Base-by-base conservation (phyloP, 2,797 vertebrate species). In the Mormyrus hasselquistii region DNA sequence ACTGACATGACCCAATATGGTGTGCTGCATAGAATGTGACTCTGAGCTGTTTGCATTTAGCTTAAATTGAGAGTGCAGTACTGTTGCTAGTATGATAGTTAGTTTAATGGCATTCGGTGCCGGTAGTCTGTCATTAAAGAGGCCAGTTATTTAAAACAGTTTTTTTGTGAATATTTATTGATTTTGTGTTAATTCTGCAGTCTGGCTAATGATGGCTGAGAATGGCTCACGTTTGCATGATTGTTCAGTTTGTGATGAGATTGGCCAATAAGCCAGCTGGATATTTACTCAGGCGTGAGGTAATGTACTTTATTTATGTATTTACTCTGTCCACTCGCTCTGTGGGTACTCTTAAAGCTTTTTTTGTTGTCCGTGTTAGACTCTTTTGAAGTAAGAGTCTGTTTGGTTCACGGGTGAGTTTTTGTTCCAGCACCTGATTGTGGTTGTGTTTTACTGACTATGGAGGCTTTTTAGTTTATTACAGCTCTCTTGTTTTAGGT, bases 401-500 rank as follows among this genome's bases (percentile, higher is more conserved):
- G 34, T 76, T 76, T 38, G 38, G 6, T 76, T 38, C 38, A 41
- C 12, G 5, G 69, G 38, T 7, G 29, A 76, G 14, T 76, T 76
- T 76, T 76, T 19, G 93, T 94, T 93, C 90, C 90, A 38, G 93
- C 93, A 14, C 92, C 90, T 91, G 90, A 94, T 93, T 93, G 94
- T 88, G 90, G 90, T 91, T 90, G 88, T 89, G 91, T 76, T 76
- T 92, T 88, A 93, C 91, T 86, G 52, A 91, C 94, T 76, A 3
- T 41, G 69, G 69, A 41, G 34, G 38, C 14, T 90, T 82, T 91
- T 93, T 89, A 94, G 91, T 94, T 95, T 93, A 93, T 92, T 87
- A 85, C 94, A 91, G 88, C 93, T 95, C 94, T 94, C 92, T 90
- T 93, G 93, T 93, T 93, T 92, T 62, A 90, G 93, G 92, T 94